Evolutionary conservation across 2,888 invertebrate species (phyloP), one percentile per base, ranked within the genome.

Genomic region (Eugnorisma glareosa): DNA sequence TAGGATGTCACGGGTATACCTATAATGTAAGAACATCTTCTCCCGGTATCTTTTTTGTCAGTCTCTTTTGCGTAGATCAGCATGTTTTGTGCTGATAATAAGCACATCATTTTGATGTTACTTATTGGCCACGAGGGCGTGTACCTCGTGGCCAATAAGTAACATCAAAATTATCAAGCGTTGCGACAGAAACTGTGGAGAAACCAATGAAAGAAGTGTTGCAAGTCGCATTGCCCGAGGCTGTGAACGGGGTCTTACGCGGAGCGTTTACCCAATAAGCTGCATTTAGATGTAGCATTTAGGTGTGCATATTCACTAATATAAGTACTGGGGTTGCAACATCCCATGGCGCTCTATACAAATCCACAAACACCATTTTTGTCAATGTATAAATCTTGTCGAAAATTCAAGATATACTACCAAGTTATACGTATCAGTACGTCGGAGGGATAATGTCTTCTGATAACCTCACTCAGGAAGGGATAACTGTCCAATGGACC

Each of bases 401-500:
- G 54, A 79, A 82, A 82, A 67, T 79, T 75, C 43, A 73, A 75
- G 84, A 86, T 85, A 70, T 75, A 81, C 70, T 67, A 73, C 54
- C 61, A 37, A 78, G 81, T 79, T 75, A 74, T 76, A 73, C 59
- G 72, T 77, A 79, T 77, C 73, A 73, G 61, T 75, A 54, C 73
- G 73, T 45, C 48, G 76, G 48, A 83, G 81, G 87, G 87, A 86
- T 83, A 86, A 86, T 87, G 88, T 75, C 81, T 67, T 57, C 73
- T 81, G 86, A 86, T 86, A 86, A 85, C 86, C 85, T 83, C 82
- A 15, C 80, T 80, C 84, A 88, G 87, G 84, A 82, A 87, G 87
- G 87, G 88, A 87, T 86, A 75, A 81, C 78, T 73, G 82, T 81
- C 88, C 86, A 74, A 75, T 77, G 82, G 75, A 70, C 82, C 84